A percentile compares a stretch with the other conserved stretches of the same genome.
Conservation (phyloP, 2,888 invertebrate genomes). For the Drosophila histrio region DNA sequence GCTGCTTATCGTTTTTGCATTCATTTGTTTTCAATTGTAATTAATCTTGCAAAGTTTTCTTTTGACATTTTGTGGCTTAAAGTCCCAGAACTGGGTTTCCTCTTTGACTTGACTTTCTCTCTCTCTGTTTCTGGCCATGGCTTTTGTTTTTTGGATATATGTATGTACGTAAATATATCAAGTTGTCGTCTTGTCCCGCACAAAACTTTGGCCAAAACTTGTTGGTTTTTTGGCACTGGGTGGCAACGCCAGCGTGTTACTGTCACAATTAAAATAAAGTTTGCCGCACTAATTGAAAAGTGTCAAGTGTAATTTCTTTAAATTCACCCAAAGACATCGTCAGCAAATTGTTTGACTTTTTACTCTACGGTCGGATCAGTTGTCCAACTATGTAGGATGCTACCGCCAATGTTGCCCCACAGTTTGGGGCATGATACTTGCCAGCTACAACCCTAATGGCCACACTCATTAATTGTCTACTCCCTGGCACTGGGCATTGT, state of each 20-base stretch:
- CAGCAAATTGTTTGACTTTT: constrained; percentile 63
- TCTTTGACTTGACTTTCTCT: constrained; percentile 2
- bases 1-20: constrained; percentile 81
- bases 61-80: constrained; percentile 76
- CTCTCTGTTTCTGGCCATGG: constrained; percentile 6
- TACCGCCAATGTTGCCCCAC: background rate
- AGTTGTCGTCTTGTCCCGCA: constrained; percentile 47
- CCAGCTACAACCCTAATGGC: constrained; percentile 39
- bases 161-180: constrained; percentile 16
- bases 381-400: constrained; percentile 23
- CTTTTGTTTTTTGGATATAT: constrained; percentile 39
- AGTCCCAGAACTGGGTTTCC: constrained; percentile 25
- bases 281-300: constrained; percentile 77
- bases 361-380: constrained; percentile 43
- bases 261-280: constrained; percentile 81
- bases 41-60: constrained; percentile 79
- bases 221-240: constrained; percentile 38
- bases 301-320: constrained; percentile 77
- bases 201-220: constrained; percentile 61
- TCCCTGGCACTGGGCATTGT: constrained; percentile 5
- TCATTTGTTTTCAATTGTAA: constrained; percentile 81
- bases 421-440: constrained; percentile 2
- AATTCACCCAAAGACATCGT: constrained; percentile 55
- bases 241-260: constrained; percentile 69
- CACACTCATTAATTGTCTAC: constrained; percentile 42